Percentiles rank a stretch among this genome's conserved stretches.
Conservation (phyloP, 2,113 vertebrate genomes). For the Hydrolagus affinis region DNA sequence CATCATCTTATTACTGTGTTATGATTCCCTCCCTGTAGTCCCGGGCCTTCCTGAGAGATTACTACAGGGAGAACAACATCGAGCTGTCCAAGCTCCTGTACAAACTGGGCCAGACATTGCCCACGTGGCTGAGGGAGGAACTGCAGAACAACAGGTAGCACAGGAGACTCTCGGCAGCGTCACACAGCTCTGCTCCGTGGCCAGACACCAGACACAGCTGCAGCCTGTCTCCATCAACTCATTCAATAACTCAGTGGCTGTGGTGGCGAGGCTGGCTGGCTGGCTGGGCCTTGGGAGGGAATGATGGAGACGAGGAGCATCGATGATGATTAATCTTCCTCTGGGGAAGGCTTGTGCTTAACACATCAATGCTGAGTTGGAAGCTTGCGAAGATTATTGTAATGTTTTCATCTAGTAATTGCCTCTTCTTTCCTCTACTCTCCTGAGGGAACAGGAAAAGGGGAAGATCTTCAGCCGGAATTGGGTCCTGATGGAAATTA, state of each 20-base stretch:
- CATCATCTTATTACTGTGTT: not conserved
- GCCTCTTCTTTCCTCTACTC: not conserved
- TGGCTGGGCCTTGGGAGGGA: not conserved
- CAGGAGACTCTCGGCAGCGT: not conserved
- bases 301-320: not conserved
- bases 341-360: too few species aligned
- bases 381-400: not conserved
- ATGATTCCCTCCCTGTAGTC: slow-evolving; percentile 55
- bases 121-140: slow-evolving; percentile 89
- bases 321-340: not conserved
- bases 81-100: slow-evolving; percentile 94
- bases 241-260: not conserved
- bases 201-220: not conserved
- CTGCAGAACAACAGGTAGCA: slow-evolving; percentile 91
- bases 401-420: not conserved
- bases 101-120: slow-evolving; percentile 85
- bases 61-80: slow-evolving; percentile 90
- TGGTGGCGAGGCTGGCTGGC: too few species aligned
- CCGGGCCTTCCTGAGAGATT: slow-evolving; percentile 75
- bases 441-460: not conserved
- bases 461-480: not conserved
- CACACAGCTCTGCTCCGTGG: not conserved
- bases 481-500: not conserved
- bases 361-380: not conserved
- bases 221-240: not conserved